These are phyloP conservation scores for Slavum lentiscoides DNA, from an alignment of 2,888 invertebrate species.

Conservation along the genomic window DNA sequence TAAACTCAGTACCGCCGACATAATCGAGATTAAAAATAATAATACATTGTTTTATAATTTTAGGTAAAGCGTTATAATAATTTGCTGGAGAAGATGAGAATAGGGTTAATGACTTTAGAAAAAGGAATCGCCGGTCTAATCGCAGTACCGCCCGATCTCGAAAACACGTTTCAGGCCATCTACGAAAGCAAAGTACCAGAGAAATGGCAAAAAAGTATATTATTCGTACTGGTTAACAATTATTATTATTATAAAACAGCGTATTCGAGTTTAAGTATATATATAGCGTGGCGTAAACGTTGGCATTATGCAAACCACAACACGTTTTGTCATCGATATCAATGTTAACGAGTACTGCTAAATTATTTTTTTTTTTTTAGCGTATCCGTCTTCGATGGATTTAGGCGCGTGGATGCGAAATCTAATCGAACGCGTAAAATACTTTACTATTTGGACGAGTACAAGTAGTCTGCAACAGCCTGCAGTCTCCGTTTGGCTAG, in stretches of 20 bases:
- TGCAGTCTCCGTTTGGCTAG: constrained; percentile 79
- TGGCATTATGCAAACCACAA: no score
- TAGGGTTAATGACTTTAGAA: constrained; percentile 71
- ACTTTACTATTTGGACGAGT: constrained; percentile 75
- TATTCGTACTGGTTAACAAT: neutral
- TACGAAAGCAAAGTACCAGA: constrained; percentile 72
- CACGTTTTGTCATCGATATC: no score
- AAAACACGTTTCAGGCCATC: constrained; percentile 78
- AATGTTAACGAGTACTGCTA: no score
- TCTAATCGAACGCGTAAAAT: constrained; percentile 73
- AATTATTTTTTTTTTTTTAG: constrained; percentile 58
- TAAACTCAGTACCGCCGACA: no score
- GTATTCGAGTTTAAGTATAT: no score
- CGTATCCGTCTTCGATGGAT: constrained; percentile 78
- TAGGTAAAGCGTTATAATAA: constrained; percentile 68
- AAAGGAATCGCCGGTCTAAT: constrained; percentile 67
- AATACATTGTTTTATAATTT: constrained; percentile 46
- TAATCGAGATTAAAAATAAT: neutral
- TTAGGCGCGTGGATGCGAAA: constrained; percentile 87
- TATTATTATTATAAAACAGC: no score
- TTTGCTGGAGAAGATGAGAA: constrained; percentile 64
- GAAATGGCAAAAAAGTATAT: constrained; percentile 33
- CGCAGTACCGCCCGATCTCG: constrained; percentile 82
- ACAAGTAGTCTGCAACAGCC: constrained; percentile 68
- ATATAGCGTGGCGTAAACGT: no score